Base-by-base conservation (phyloP, 2,888 invertebrate species). In the Trichopria drosophilae region DNA sequence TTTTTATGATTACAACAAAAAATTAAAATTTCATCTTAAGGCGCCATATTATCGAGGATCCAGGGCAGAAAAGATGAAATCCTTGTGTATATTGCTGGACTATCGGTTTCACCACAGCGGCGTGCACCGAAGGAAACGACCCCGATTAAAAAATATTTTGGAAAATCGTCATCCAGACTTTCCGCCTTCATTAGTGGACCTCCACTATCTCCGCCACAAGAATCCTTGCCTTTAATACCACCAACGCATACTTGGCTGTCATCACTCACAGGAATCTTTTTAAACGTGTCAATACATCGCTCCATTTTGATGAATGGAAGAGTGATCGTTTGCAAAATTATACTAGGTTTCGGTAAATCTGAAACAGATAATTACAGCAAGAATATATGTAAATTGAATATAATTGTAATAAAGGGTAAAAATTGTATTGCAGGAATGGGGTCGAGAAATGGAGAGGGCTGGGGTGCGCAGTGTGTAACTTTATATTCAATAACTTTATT, bases 21-120 rank as follows among this genome's bases (percentile, higher is more conserved):
- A n/a, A n/a, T n/a, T n/a, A n/a, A n/a, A n/a, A n/a, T n/a, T n/a
- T n/a, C n/a, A n/a, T n/a, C 20, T 62, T 42, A 80, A 3, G 77
- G 71, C 34, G 64, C 69, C 10, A 77, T 75, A 72, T 74, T 79
- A 24, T 79, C 75, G 36, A 82, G 65, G 61, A 88, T 85, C 88
- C 88, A 88, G 51, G 82, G 79, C 44, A 84, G 68, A 64, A 83
- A 87, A 10, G 79, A 75, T 0, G 81, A 73, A 1, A 87, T 81
- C 29, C 80, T 78, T 0, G 86, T 87, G 68, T 88, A 88, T 3
- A 88, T 83, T 0, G 84, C 87, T 0, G 88, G 88, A 77, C 81
- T 82, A 1, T 80, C 81, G n/a, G 78, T 61, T 34, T 36, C 59
- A 23, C 81, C 81, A 60, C 86, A 86, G 1, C 76, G 66, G 0